Evolutionary conservation across 2,888 invertebrate genomes (phyloP).

Genomic region (Blastobasis lacticolella): DNA sequence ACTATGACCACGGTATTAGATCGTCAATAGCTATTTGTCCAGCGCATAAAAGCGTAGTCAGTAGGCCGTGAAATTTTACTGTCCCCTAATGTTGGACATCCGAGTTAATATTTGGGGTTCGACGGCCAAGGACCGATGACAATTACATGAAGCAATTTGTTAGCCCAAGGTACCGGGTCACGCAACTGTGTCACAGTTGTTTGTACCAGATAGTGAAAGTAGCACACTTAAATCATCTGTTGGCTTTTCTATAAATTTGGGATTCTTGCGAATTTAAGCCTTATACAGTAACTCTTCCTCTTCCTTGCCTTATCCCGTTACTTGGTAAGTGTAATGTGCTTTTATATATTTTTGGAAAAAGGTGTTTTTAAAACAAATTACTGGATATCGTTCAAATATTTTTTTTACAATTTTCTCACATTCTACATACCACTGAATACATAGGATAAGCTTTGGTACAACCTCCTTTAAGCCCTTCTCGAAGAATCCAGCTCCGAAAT

Average conservation of each 20-base stretch:
- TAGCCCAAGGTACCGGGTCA: background rate
- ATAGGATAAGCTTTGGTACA: too few species aligned
- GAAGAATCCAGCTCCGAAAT: too few species aligned
- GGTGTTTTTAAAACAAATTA: too few species aligned
- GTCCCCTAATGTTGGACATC: background rate
- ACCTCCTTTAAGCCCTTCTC: too few species aligned
- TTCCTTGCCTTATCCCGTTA: too few species aligned
- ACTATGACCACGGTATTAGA: background rate
- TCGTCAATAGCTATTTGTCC: background rate
- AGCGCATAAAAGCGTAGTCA: background rate
- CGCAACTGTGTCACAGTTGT: background rate
- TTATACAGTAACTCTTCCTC: too few species aligned
- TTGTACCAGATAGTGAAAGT: background rate
- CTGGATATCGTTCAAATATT: too few species aligned
- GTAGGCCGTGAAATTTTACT: background rate
- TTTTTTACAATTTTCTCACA: too few species aligned
- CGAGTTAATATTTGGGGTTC: background rate
- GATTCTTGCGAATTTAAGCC: background rate
- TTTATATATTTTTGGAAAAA: too few species aligned
- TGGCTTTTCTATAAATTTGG: background rate
- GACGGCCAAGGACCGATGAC: background rate
- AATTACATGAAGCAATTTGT: background rate
- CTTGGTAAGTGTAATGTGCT: too few species aligned
- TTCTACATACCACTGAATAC: too few species aligned
- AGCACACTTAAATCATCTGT: background rate